Evolutionary conservation across 2,888 invertebrate species (phyloP).

Genomic region (Agriopis marginaria): DNA sequence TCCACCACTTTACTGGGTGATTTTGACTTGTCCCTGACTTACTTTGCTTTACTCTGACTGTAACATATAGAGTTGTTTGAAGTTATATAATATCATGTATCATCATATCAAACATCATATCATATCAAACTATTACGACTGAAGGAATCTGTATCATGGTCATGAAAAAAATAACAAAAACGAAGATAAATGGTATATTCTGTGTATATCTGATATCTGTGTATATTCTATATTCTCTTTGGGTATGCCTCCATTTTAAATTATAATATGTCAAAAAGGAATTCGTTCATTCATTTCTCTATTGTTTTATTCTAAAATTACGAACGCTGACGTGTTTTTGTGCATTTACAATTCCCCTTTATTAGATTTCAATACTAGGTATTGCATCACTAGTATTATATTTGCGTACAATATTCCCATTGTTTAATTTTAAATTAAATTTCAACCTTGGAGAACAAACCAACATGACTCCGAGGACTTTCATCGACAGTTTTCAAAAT

Average conservation of each 20-base stretch:
- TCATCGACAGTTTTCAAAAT: conserved; percentile 90
- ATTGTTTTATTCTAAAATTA: conserved; percentile 36
- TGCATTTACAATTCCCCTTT: conserved; percentile 13
- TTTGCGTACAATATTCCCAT: conserved; percentile 4
- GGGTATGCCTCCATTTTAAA: too few relatives aligned
- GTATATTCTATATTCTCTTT: too few relatives aligned
- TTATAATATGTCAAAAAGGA: too few relatives aligned
- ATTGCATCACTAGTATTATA: conserved; percentile 39
- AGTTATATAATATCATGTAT: too few relatives aligned
- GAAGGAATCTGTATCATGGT: neutral
- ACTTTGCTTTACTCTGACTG: too few relatives aligned
- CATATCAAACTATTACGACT: too few relatives aligned
- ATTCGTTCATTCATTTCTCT: conserved; percentile 4
- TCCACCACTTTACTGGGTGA: too few relatives aligned
- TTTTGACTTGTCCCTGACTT: too few relatives aligned
- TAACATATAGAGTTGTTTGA: too few relatives aligned
- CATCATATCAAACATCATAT: too few relatives aligned
- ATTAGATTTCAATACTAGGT: conserved; percentile 1
- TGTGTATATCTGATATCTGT: too few relatives aligned
- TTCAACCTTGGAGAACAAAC: conserved; percentile 29
- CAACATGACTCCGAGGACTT: conserved; percentile 88
- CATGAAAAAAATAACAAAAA: neutral
- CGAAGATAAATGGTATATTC: too few relatives aligned
- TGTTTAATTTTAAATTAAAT: conserved; percentile 17
- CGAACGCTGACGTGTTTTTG: conserved; percentile 44